Conservation (phyloP, 1,140 invertebrate species). For the Brachionus plicatilis region DNA sequence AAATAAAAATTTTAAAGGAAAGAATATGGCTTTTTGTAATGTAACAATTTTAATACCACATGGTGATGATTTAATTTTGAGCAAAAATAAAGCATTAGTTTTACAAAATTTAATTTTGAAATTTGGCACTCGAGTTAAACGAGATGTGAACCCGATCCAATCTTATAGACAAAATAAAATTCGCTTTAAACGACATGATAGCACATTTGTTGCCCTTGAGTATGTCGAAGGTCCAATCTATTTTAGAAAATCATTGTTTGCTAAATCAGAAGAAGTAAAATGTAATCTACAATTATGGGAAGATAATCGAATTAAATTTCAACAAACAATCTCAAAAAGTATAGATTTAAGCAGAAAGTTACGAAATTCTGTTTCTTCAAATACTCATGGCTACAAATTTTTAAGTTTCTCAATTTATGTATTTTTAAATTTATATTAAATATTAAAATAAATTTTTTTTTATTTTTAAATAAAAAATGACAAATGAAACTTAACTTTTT, state of each 20-base stretch:
- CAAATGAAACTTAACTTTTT: neutral
- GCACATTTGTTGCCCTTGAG: neutral
- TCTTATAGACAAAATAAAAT: neutral
- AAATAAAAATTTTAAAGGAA: neutral
- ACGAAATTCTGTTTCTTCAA: neutral
- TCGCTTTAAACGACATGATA: neutral
- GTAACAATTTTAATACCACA: neutral
- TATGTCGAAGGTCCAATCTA: neutral
- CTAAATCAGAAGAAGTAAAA: neutral
- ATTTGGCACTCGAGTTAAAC: neutral
- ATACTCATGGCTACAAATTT: neutral
- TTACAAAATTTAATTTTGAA: neutral
- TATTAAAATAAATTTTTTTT: too few species aligned
- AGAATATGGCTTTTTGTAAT: neutral
- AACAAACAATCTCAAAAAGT: neutral
- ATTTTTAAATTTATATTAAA: too few species aligned
- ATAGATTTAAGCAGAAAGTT: neutral
- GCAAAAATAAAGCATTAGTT: neutral
- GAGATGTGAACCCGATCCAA: neutral
- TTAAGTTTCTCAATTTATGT: too few species aligned
- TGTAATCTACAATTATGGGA: neutral
- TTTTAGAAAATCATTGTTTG: neutral
- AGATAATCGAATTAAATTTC: neutral
- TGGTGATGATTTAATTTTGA: neutral
- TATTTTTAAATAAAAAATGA: too few species aligned